These are phyloP conservation scores for Trematocara marginatum DNA, from an alignment of 2,113 vertebrate genomes.

Conservation along the genomic window DNA sequence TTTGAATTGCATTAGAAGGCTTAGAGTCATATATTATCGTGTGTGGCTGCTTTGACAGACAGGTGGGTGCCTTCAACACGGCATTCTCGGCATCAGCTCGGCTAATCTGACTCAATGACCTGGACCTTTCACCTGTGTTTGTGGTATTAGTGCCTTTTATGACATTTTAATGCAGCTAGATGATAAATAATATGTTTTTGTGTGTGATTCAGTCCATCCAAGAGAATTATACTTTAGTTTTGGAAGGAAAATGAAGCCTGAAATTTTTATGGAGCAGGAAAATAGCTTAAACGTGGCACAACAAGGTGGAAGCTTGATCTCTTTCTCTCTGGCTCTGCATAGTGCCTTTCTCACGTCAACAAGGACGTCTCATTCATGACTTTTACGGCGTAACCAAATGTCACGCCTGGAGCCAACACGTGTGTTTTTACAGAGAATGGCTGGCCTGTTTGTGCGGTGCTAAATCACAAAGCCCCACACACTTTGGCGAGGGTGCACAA, in stretches of 20 bases:
- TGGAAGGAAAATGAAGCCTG: neutral
- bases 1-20: neutral
- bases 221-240: neutral
- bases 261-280: neutral
- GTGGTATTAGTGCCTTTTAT: neutral
- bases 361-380: slow-evolving; percentile 6
- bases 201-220: neutral
- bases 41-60: neutral
- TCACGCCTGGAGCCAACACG: neutral
- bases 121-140: neutral
- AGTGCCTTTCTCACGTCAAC: neutral
- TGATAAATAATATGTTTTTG: neutral
- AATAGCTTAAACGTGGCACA: neutral
- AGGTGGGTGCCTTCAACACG: neutral
- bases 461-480: slow-evolving; percentile 6
- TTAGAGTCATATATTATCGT: neutral
- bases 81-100: neutral
- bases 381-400: slow-evolving; percentile 21
- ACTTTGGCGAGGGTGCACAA: neutral
- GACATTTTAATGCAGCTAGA: neutral
- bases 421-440: neutral
- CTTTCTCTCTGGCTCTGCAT: neutral
- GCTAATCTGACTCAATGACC: neutral
- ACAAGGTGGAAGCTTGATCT: slow-evolving; percentile 1
- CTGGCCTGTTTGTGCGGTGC: slow-evolving; percentile 1